These are phyloP conservation scores for Lasioglossum leucozonium DNA, from an alignment of 2,888 invertebrate genomes.

Conservation along the genomic window DNA sequence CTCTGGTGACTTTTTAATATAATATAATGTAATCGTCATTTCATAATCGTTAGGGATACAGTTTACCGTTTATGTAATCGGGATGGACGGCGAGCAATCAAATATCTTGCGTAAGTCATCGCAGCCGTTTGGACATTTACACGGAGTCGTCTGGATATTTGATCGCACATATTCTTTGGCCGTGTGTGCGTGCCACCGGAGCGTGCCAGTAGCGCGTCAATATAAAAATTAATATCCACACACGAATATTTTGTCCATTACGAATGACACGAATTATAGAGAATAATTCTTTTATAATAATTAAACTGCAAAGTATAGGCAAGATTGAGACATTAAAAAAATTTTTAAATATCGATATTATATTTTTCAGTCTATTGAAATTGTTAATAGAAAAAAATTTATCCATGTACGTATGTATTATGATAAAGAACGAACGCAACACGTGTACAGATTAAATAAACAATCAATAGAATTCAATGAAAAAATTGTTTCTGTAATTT, in stretches of 20 bases:
- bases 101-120: slow-evolving; percentile 64
- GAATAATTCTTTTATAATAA: too few species aligned
- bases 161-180: slow-evolving; percentile 1
- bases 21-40: slow-evolving; percentile 42
- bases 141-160: slow-evolving; percentile 32
- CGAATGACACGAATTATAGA: too few species aligned
- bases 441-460: too few species aligned
- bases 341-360: too few species aligned
- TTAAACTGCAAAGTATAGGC: too few species aligned
- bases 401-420: too few species aligned
- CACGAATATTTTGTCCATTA: neutral
- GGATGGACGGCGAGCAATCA: slow-evolving; percentile 54
- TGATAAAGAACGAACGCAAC: too few species aligned
- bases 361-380: too few species aligned
- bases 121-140: slow-evolving; percentile 45
- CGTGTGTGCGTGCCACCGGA: neutral
- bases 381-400: too few species aligned
- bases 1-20: neutral
- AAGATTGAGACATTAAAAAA: too few species aligned
- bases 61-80: slow-evolving; percentile 64
- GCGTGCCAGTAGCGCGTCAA: neutral
- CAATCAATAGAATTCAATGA: too few species aligned
- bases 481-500: too few species aligned
- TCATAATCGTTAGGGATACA: slow-evolving; percentile 57
- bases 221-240: slow-evolving; percentile 9